Conservation (phyloP, 2,888 invertebrate species). For the Limnephilus auricula region DNA sequence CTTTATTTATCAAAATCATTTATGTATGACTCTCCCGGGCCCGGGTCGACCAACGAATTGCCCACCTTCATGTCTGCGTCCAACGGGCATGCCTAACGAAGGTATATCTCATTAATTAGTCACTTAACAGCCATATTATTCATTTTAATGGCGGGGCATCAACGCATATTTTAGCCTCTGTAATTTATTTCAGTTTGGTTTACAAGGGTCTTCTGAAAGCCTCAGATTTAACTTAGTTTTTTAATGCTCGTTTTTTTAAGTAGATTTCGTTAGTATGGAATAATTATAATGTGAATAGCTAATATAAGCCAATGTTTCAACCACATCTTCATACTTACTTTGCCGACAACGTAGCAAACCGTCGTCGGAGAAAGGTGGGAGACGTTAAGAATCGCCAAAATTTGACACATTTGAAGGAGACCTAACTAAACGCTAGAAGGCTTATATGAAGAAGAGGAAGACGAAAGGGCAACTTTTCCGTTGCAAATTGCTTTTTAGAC, state of each 20-base stretch:
- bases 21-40: slow-evolving; percentile 23
- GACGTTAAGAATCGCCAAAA: no score
- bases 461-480: no score
- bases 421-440: no score
- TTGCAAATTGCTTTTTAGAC: no score
- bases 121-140: slow-evolving; percentile 47
- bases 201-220: not conserved
- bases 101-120: slow-evolving; percentile 55
- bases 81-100: slow-evolving; percentile 48
- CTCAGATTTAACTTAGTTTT: not conserved
- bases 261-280: not conserved
- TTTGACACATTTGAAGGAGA: no score
- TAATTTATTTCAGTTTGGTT: not conserved
- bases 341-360: not conserved
- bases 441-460: no score
- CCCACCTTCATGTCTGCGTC: slow-evolving; percentile 40
- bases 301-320: not conserved
- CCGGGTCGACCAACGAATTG: slow-evolving; percentile 48
- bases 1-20: slow-evolving; percentile 42
- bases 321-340: not conserved
- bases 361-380: no score
- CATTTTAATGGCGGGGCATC: slow-evolving; percentile 14
- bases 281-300: not conserved
- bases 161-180: not conserved
- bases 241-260: not conserved